Percentiles rank a stretch among this genome's conserved stretches.
Evolutionary conservation across 2,797 vertebrate species (phyloP).

Genomic region (Spea hammondii): DNA sequence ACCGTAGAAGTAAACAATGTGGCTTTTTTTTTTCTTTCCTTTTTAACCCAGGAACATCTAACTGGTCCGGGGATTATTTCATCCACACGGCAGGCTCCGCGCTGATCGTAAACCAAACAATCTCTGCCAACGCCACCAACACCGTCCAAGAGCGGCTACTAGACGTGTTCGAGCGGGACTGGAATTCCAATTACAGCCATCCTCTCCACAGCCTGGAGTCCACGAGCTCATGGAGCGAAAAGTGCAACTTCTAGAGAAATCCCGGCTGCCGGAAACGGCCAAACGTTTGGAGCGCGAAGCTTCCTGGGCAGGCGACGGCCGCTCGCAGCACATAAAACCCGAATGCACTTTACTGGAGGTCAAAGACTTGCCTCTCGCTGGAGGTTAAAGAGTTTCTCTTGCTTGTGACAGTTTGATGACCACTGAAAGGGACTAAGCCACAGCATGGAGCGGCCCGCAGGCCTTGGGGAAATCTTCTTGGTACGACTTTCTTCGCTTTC

Average conservation of each 20-base stretch:
- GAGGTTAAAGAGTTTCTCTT: too few species aligned
- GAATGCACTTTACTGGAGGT: too few species aligned
- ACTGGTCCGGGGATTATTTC: conserved; percentile 94
- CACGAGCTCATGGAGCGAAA: conserved; percentile 39
- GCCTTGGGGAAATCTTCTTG: too few species aligned
- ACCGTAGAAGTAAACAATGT: too few species aligned
- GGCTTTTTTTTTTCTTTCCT: background rate
- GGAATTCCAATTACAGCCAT: conserved; percentile 79
- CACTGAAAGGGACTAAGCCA: too few species aligned
- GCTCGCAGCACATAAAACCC: too few species aligned
- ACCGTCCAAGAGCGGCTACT: conserved; percentile 76
- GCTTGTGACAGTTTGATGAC: too few species aligned
- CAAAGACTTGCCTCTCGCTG: too few species aligned
- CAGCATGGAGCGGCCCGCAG: too few species aligned
- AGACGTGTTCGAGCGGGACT: conserved; percentile 83
- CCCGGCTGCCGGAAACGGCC: background rate
- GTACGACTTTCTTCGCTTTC: too few species aligned
- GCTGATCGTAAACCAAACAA: conserved; percentile 78
- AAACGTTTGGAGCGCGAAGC: too few species aligned
- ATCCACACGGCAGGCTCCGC: conserved; percentile 80
- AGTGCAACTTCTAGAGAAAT: conserved; percentile 54
- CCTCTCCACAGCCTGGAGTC: conserved; percentile 57
- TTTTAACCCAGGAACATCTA: conserved; percentile 78
- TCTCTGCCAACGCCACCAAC: background rate
- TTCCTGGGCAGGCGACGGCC: too few species aligned